Evolutionary conservation across 1,140 invertebrate genomes (phyloP).

Genomic region (Onthophagus taurus): DNA sequence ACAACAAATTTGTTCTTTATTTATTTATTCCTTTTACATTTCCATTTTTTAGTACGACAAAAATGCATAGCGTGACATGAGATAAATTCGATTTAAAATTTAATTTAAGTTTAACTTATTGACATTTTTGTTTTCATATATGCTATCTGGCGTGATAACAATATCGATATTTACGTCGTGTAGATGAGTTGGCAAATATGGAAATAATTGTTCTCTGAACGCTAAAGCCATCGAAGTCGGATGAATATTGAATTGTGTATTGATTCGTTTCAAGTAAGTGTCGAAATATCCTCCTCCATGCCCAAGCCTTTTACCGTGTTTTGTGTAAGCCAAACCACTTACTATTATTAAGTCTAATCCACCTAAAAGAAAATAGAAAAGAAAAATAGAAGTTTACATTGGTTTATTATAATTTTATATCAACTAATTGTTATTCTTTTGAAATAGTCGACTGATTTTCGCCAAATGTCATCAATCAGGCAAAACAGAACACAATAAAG

Average conservation of each 20-base stretch:
- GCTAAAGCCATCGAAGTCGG: constrained; percentile 62
- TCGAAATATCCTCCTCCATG: constrained; percentile 89
- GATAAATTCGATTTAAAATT: no score
- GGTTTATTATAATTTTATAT: no score
- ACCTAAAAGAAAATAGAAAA: constrained; percentile 35
- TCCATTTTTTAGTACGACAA: no score
- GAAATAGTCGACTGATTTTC: no score
- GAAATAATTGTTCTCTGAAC: constrained; percentile 74
- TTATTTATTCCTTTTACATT: not conserved
- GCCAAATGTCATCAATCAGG: no score
- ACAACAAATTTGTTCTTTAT: not conserved
- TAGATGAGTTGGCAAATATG: constrained; percentile 59
- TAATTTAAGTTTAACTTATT: no score
- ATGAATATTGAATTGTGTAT: constrained; percentile 33
- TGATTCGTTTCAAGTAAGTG: constrained; percentile 50
- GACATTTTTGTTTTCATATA: no score
- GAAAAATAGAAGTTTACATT: no score
- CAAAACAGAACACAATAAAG: no score
- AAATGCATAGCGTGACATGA: no score
- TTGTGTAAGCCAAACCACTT: constrained; percentile 81
- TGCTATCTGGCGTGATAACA: constrained; percentile 40
- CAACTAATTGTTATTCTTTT: no score
- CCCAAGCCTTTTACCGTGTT: constrained; percentile 63
- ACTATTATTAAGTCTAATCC: constrained; percentile 81
- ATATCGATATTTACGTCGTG: constrained; percentile 60